phyloP scores from a whole-genome alignment of 2,888 invertebrate species.

The Ophioninae sp. region DNA sequence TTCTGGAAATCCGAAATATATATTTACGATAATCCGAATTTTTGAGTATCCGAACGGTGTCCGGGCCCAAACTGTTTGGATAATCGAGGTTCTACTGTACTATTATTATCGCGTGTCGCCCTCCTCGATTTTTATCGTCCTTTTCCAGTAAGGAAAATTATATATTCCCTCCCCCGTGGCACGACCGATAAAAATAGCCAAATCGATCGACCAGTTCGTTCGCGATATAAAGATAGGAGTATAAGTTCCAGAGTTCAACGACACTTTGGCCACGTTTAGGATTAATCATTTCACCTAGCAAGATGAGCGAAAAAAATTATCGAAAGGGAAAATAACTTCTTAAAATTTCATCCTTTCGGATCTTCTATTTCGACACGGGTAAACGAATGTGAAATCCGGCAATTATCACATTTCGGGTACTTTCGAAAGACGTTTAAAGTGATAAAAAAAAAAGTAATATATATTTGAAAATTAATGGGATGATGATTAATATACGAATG shows the following conservation, averaged over 20 bases:
- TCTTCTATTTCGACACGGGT: not conserved
- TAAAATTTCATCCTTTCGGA: not conserved
- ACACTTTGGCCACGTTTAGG: slow-evolving; percentile 34
- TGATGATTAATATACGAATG: not conserved
- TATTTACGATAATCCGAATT: too few relatives aligned
- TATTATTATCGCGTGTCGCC: slow-evolving; percentile 8
- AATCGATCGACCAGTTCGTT: slow-evolving; percentile 43
- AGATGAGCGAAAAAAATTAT: not conserved
- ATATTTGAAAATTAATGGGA: not conserved
- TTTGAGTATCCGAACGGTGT: too few relatives aligned
- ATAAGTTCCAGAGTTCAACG: slow-evolving; percentile 47
- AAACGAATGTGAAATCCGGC: too few relatives aligned
- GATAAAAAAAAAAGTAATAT: not conserved
- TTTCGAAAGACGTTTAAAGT: not conserved
- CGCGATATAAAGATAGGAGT: slow-evolving; percentile 6
- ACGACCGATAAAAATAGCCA: slow-evolving; percentile 37
- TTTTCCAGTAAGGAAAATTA: slow-evolving; percentile 23
- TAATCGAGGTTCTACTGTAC: not conserved
- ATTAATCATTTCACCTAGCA: slow-evolving; percentile 7
- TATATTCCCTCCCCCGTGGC: not conserved
- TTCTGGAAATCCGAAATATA: too few relatives aligned
- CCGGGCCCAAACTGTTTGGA: too few relatives aligned
- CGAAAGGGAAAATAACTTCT: not conserved
- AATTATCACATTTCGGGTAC: too few relatives aligned
- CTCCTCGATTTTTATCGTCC: slow-evolving; percentile 7